Evolutionary conservation across 1,140 invertebrate genomes (phyloP), one percentile per base, ranked within the genome.

Genomic region (Heliconius hewitsoni): DNA sequence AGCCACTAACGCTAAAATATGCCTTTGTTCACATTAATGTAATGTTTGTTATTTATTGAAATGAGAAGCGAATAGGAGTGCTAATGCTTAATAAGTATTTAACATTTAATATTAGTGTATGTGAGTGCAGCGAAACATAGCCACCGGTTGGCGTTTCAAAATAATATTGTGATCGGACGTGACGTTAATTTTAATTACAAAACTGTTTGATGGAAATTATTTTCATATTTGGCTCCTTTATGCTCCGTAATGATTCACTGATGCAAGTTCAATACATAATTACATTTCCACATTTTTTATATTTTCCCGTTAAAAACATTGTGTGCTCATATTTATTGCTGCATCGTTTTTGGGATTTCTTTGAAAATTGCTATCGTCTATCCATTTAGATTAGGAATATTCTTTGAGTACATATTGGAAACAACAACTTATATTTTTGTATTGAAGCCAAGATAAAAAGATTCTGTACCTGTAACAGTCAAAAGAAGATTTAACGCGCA

Each of bases 401-500:
- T 46, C 16, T 46, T 46, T 19, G 50, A 52, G 18, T 19, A 18
- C 18, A 52, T 8, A 18, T 52, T 46, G 8, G 52, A 19, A 37
- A n/a, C 52, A 23, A 57, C 8, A 57, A 23, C 3, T 27, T 5
- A 16, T 27, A 30, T 27, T 66, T 30, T 30, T 30, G 30, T 30
- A 30, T 30, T 30, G 2, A 27, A 27, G 60, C 13, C 34, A 37
- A 37, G 30, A 5, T 57, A 57, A 57, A 23, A 2, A 55, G n/a
- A 55, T 57, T 39, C 57, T 95, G 96, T 96, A 99, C 98, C 98
- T 98, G 95, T 99, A 99, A 1, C 97, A 97, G 92, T 97, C 96
- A 95, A 97, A 99, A 90, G 98, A 99, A 72, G 97, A 96, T 85
- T 98, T 96, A 84, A 99, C 98, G 95, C 98, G 98, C 55, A 99